Evolutionary conservation across 2,888 invertebrate genomes (phyloP), one percentile per base, ranked within the genome.

Genomic region (Campaea margaritaria): DNA sequence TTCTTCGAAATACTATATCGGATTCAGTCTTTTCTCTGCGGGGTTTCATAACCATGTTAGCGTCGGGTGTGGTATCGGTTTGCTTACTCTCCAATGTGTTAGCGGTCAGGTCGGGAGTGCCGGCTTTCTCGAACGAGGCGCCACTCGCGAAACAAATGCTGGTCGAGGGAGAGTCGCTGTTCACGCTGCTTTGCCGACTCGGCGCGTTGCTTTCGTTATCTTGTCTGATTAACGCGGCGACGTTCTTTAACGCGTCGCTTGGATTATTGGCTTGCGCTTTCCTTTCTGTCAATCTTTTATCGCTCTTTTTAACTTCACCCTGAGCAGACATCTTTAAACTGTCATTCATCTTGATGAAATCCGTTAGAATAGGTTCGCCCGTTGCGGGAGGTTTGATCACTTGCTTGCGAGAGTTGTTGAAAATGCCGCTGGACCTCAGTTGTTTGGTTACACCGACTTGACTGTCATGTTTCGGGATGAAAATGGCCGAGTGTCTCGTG

Each of bases 21-120:
- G 96, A 97, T 91, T 97, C 97, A 80, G 97, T 97, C 93, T 97
- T 97, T 94, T 97, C 97, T 76, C 97, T 94, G 78, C 97, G 94
- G 50, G 96, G 96, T 77, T 94, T 93, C 72, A 95, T 82, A 68
- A 94, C 89, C 31, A 65, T 86, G 73, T 67, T 78, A 7, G 78
- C 47, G 52, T 83, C 82, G 75, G 83, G 76, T 77, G 85, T 67
- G 56, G 74, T 68, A 62, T 68, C 63, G 34, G 59, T 62, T 8
- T 65, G 52, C 52, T 82, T 79, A 76, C 75, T 85, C 71, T 91
- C 87, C 34, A 87, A 65, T 3, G 86, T 82, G 64, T 83, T 74
- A 5, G 85, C 87, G 45, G 91, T 87, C 53, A 91, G 75, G 71
- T 91, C 92, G 13, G 88, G 87, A 21, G 89, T 83, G 63, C 82